Conservation (phyloP, 2,888 invertebrate species). For the Tricholauxania praeusta region DNA sequence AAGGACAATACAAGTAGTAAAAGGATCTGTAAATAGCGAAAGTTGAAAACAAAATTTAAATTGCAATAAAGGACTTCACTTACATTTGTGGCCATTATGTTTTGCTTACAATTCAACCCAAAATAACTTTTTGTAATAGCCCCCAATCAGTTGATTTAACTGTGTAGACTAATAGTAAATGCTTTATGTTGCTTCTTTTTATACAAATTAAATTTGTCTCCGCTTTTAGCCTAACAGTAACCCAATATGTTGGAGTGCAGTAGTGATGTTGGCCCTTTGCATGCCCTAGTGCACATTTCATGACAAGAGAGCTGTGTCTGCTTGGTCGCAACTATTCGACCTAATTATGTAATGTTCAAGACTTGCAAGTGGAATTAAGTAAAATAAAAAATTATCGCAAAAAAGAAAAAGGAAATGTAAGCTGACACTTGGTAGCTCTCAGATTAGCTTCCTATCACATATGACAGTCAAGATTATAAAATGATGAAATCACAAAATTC, state of each 20-base stretch:
- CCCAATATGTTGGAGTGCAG: slow-evolving; percentile 4
- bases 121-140: too few relatives aligned
- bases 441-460: slow-evolving; percentile 20
- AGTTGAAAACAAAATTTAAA: slow-evolving; percentile 3
- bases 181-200: slow-evolving; percentile 17
- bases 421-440: slow-evolving; percentile 7
- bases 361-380: background rate
- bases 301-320: too few relatives aligned
- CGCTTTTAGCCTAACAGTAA: background rate
- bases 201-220: slow-evolving; percentile 3
- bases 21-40: background rate
- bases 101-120: too few relatives aligned
- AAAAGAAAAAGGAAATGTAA: slow-evolving; percentile 26
- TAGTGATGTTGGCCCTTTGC: slow-evolving; percentile 15
- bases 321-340: background rate
- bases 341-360: slow-evolving; percentile 20
- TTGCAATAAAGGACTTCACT: too few relatives aligned
- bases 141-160: slow-evolving; percentile 9
- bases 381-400: background rate
- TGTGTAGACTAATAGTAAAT: slow-evolving; percentile 30
- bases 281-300: slow-evolving; percentile 22
- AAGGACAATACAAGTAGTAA: background rate
- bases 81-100: too few relatives aligned
- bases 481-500: too few relatives aligned
- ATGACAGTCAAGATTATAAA: slow-evolving; percentile 8